phyloP scores from a whole-genome alignment of 2,888 invertebrate genomes.

The Conops quadrifasciatus region DNA sequence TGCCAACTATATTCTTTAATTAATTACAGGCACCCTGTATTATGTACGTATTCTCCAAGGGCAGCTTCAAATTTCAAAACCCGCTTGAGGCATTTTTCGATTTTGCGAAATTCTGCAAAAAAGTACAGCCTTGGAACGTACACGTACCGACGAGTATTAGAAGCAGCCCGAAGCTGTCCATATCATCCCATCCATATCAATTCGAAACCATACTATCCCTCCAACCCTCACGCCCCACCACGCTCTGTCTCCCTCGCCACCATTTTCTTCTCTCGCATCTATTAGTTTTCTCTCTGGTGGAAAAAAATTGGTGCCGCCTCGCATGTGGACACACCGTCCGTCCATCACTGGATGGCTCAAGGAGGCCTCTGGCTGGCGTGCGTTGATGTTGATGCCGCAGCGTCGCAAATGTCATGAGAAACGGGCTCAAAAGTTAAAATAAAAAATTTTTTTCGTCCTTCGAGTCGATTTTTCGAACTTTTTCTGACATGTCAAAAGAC shows the following conservation, averaged over 20 bases:
- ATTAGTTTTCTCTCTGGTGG: too few species aligned
- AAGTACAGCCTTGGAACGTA: too few species aligned
- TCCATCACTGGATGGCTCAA: not conserved
- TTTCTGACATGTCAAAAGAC: conserved; percentile 1
- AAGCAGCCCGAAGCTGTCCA: too few species aligned
- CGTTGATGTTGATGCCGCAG: conserved; percentile 51
- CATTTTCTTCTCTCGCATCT: not conserved
- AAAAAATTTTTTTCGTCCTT: not conserved
- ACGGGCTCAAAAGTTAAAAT: not conserved
- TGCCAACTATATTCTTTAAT: too few species aligned
- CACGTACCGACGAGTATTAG: too few species aligned
- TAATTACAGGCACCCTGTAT: too few species aligned
- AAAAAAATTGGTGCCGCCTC: not conserved
- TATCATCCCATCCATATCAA: too few species aligned
- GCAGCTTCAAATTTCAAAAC: too few species aligned
- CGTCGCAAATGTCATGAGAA: conserved; percentile 36
- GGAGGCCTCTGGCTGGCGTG: conserved; percentile 47
- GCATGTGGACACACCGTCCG: not conserved
- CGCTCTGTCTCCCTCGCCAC: not conserved
- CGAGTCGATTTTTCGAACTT: not conserved
- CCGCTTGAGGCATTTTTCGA: too few species aligned
- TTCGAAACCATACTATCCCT: too few species aligned
- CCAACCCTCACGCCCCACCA: not conserved
- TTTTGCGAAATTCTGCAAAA: too few species aligned
- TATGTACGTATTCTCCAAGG: too few species aligned